Evolutionary conservation across 2,888 invertebrate genomes (phyloP).

Genomic region (Andrena hattorfiana): DNA sequence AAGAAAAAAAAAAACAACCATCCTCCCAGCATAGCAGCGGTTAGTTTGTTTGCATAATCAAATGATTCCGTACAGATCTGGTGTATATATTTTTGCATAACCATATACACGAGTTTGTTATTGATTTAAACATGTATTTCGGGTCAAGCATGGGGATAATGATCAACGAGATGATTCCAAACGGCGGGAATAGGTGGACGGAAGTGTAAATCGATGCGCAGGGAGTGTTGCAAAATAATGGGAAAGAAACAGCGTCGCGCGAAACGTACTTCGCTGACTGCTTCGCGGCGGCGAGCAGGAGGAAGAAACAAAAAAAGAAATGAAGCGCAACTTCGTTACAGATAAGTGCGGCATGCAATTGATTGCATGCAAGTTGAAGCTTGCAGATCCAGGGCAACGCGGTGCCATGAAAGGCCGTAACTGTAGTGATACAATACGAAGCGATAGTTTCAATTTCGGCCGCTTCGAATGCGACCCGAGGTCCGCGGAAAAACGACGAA

Average conservation of each 20-base stretch:
- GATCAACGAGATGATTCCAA: constrained; percentile 40
- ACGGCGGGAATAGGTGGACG: constrained; percentile 16
- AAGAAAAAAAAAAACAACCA: constrained; percentile 73
- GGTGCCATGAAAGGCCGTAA: constrained; percentile 22
- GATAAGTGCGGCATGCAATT: constrained; percentile 59
- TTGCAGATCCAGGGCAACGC: constrained; percentile 46
- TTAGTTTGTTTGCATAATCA: constrained; percentile 70
- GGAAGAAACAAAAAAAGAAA: constrained; percentile 12
- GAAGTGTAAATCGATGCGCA: constrained; percentile 14
- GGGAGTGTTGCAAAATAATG: constrained; percentile 25
- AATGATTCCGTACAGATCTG: constrained; percentile 48
- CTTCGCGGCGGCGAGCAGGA: constrained; percentile 5
- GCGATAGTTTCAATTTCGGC: constrained; percentile 28
- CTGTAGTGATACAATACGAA: constrained; percentile 28
- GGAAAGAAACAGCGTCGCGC: constrained; percentile 14
- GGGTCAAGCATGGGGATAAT: constrained; percentile 63
- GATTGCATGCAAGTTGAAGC: constrained; percentile 64
- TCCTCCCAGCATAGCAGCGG: constrained; percentile 73
- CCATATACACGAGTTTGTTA: constrained; percentile 30
- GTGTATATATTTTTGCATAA: constrained; percentile 50
- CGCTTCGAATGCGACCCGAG: constrained; percentile 13
- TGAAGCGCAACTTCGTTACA: constrained; percentile 49
- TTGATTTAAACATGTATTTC: constrained; percentile 20
- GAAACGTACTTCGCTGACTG: constrained; percentile 21
- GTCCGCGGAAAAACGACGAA: constrained; percentile 6